phyloP scores from a whole-genome alignment of 2,888 invertebrate species.

The Papilio elwesi region DNA sequence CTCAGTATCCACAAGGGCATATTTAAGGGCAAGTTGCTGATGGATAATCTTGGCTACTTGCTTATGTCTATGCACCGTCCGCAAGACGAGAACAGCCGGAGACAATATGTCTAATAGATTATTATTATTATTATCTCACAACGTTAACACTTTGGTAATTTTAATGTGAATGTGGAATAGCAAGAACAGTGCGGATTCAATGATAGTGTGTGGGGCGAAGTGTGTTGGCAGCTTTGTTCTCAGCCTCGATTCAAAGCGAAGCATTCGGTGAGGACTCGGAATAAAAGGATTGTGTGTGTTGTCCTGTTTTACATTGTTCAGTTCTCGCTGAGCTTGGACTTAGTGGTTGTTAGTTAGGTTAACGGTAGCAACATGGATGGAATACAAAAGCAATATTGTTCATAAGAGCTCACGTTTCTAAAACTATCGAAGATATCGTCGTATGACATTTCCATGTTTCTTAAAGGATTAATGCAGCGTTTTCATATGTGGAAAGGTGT shows the following conservation, averaged over 20 bases:
- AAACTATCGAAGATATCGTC: neutral
- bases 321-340: neutral
- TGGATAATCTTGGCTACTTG: too few relatives aligned
- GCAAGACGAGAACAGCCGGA: too few relatives aligned
- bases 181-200: conserved; percentile 17
- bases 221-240: conserved; percentile 26
- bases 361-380: neutral
- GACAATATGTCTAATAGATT: too few relatives aligned
- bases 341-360: neutral
- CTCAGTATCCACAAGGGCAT: too few relatives aligned
- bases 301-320: conserved; percentile 22
- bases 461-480: too few relatives aligned
- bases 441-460: neutral
- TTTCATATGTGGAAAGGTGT: too few relatives aligned
- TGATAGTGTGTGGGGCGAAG: conserved; percentile 28
- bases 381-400: neutral
- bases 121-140: too few relatives aligned
- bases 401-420: neutral
- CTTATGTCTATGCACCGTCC: too few relatives aligned
- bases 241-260: conserved; percentile 27
- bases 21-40: too few relatives aligned
- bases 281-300: conserved; percentile 32
- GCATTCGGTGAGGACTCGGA: conserved; percentile 17
- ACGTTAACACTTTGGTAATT: neutral
- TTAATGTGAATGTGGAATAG: conserved; percentile 22